Evolutionary conservation across 2,888 invertebrate species (phyloP), one percentile per base, ranked within the genome.

Genomic region (Eucera pruinosa): DNA sequence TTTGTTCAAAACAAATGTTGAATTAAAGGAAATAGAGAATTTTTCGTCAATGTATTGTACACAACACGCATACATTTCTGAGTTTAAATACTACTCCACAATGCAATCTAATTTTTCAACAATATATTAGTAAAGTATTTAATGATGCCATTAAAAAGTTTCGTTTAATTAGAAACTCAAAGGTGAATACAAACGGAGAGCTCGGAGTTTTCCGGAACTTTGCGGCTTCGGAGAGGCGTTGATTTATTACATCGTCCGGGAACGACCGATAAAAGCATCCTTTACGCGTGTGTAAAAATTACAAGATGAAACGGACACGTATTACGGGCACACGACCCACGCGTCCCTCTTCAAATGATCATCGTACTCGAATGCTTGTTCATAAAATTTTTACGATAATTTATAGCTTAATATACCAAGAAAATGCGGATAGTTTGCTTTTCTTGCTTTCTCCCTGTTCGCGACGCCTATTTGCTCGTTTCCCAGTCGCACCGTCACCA

Each of bases 341-440:
- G 75, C 75, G 30, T 47, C 25, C 30, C 33, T 57, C 57, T 58
- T 25, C 48, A 18, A 74, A 68, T 68, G 67, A 68, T 64, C 75
- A 75, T 77, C 64, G 57, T 52, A 43, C 75, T 54, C 64, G 60
- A 61, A 75, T 61, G 36, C 41, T 45, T 69, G 68, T 78, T 75
- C 69, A 69, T 72, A 80, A 73, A 66, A 62, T 78, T 80, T 78
- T 78, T 64, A 69, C 74, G 66, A 70, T 64, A 66, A 74, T 78
- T 80, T 74, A 80, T 54, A 57, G 69, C 73, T 78, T 78, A 74
- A 80, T 80, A 58, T 62, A 52, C 20, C 50, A 30, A 50, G 47
- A 61, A 80, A 66, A 67, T 57, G 50, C 50, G 54, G 52, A 62
- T 62, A 52, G 68, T 68, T 68, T 23, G 7, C 58, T 39, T 50